A percentile compares a stretch with the other conserved stretches of the same genome.
These are phyloP conservation scores for Chloroceryle amazona DNA, from an alignment of 2,797 vertebrate species.

Conservation along the genomic window DNA sequence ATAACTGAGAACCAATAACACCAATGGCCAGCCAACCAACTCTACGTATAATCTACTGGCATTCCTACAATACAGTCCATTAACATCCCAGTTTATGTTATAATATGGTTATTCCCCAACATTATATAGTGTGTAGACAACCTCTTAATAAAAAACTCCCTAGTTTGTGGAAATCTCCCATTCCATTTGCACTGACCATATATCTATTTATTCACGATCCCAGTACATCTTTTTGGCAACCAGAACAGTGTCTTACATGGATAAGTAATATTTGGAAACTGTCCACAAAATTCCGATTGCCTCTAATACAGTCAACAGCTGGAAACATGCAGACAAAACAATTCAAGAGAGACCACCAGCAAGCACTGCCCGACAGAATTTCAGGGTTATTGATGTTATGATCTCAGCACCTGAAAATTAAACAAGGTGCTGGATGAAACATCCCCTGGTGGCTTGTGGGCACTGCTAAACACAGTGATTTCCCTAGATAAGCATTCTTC, in stretches of 20 bases:
- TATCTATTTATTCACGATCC: background rate
- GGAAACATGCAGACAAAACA: background rate
- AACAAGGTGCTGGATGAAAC: background rate
- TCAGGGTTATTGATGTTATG: background rate
- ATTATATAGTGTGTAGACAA: background rate
- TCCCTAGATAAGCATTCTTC: background rate
- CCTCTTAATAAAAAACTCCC: fast-evolving
- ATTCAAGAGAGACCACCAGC: background rate
- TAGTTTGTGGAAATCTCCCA: background rate
- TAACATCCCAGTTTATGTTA: background rate
- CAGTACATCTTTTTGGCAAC: background rate
- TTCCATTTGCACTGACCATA: background rate
- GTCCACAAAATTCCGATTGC: background rate
- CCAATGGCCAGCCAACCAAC: fast-evolving
- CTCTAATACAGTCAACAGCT: slow-evolving; percentile 13
- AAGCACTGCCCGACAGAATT: background rate
- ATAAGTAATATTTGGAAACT: slow-evolving; percentile 30
- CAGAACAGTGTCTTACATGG: background rate
- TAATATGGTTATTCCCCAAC: background rate
- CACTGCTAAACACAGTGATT: background rate
- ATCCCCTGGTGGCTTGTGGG: background rate
- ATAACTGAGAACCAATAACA: background rate
- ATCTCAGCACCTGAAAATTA: background rate
- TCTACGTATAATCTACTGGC: background rate
- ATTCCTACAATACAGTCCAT: background rate